Percentiles rank a stretch among this genome's conserved stretches.
Evolutionary conservation across 1,140 invertebrate genomes (phyloP).

Genomic region (Agraylea sexmaculata): DNA sequence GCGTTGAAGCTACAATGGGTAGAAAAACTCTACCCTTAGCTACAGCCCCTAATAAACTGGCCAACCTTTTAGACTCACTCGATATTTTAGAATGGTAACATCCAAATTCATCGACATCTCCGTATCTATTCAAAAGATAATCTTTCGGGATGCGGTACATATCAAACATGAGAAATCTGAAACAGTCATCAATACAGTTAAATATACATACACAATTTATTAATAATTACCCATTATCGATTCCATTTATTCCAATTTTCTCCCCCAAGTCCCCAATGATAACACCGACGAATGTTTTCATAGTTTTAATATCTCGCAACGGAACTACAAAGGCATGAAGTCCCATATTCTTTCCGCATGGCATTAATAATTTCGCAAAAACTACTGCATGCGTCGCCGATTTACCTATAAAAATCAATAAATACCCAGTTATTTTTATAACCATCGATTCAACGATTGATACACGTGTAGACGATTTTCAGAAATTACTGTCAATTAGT

Average conservation of each 20-base stretch:
- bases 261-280: conserved; percentile 71
- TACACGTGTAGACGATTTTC: not conserved
- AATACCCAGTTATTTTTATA: too few species aligned
- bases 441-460: too few species aligned
- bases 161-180: conserved; percentile 68
- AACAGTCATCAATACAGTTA: too few species aligned
- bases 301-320: conserved; percentile 58
- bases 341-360: conserved; percentile 63
- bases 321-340: conserved; percentile 73
- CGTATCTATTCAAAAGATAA: conserved; percentile 69
- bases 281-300: conserved; percentile 58
- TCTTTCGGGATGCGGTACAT: conserved; percentile 69
- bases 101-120: conserved; percentile 74
- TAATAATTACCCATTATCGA: conserved; percentile 65
- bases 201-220: not conserved
- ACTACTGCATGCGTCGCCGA: conserved; percentile 72
- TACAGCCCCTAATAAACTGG: conserved; percentile 67
- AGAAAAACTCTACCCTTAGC: conserved; percentile 44
- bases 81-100: conserved; percentile 62
- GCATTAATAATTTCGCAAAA: conserved; percentile 70
- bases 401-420: conserved; percentile 44
- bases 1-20: conserved; percentile 43
- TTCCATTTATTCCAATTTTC: conserved; percentile 69
- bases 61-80: conserved; percentile 67
- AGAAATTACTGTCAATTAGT: conserved; percentile 1